Evolutionary conservation across 2,888 invertebrate genomes (phyloP), one percentile per base, ranked within the genome.

Genomic region (Endotricha flammealis): DNA sequence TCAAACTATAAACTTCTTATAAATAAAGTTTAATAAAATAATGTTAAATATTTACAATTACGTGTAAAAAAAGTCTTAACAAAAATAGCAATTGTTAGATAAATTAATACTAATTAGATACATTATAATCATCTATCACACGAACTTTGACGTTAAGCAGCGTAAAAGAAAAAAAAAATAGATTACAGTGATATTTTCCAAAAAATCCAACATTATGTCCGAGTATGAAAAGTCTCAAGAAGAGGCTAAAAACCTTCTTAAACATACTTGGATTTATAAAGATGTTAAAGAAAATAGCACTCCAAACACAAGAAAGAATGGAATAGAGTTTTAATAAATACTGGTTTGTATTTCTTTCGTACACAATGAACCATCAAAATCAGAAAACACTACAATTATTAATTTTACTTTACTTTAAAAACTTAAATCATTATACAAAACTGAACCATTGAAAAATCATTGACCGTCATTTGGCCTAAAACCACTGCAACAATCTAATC

Each of bases 41-140:
- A 53, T 57, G 55, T 64, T 61, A 62, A 57, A 62, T 71, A 75
- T 72, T 67, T 75, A 74, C 70, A 70, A 51, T 60, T 57, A 51
- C 37, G 43, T 35, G 41, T 64, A 65, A 53, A 64, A 62, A 64
- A 63, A 57, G 52, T 58, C 68, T 71, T 68, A 63, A 59, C 44
- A 54, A 64, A 70, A 64, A 63, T 65, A 62, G 47, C 46, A 41
- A 42, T 50, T 50, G 52, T 51, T 51, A 56, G 44, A 29, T 39
- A 11, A 28, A 29, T 35, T 46, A 42, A 44, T 48, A 45, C 44
- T 42, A 51, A 48, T 52, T 55, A 51, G 44, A 47, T 48, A 49
- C 46, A 41, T 53, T 30, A 35, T 38, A 24, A 38, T 49, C 46
- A 47, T 44, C 50, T 55, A 59, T 57, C 57, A 61, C 53, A 57